Evolutionary conservation across 1,140 invertebrate species (phyloP).

Genomic region (Drosophila truncata): DNA sequence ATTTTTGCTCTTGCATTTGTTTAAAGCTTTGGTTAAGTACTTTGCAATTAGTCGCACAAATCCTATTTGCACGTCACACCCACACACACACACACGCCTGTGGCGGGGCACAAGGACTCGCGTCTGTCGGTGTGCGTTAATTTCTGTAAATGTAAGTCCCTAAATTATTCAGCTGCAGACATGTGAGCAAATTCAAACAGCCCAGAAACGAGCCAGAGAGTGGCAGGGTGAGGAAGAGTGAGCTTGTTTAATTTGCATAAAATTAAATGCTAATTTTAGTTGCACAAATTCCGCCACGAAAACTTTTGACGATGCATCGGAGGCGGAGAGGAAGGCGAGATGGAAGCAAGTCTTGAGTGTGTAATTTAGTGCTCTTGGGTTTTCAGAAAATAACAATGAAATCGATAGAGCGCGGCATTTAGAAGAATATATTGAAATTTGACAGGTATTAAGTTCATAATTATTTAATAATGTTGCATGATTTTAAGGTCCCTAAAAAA

Average conservation of each 20-base stretch:
- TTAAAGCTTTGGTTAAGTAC: slow-evolving; percentile 83
- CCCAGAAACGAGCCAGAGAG: not conserved
- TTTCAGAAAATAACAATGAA: slow-evolving; percentile 1
- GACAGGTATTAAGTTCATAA: too few species aligned
- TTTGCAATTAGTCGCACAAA: slow-evolving; percentile 84
- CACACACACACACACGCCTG: slow-evolving; percentile 31
- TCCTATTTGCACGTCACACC: slow-evolving; percentile 69
- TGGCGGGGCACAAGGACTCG: slow-evolving; percentile 12
- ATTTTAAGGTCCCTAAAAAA: too few species aligned
- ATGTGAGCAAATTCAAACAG: slow-evolving; percentile 62
- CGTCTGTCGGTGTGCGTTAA: slow-evolving; percentile 61
- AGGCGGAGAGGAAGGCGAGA: not conserved
- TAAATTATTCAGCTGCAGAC: slow-evolving; percentile 81
- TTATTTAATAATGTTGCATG: too few species aligned
- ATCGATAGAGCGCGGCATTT: not conserved
- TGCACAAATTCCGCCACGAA: slow-evolving; percentile 36
- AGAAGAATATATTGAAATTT: not conserved
- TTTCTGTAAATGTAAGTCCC: slow-evolving; percentile 80
- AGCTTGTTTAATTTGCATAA: slow-evolving; percentile 70
- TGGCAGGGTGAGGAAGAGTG: not conserved
- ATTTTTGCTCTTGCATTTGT: slow-evolving; percentile 79
- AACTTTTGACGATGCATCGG: slow-evolving; percentile 6
- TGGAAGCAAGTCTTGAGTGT: not conserved
- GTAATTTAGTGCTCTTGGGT: slow-evolving; percentile 1
- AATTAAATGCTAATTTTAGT: slow-evolving; percentile 77